Evolutionary conservation across 2,888 invertebrate species (phyloP), one percentile per base, ranked within the genome.

Genomic region (Cosmia pyralina): DNA sequence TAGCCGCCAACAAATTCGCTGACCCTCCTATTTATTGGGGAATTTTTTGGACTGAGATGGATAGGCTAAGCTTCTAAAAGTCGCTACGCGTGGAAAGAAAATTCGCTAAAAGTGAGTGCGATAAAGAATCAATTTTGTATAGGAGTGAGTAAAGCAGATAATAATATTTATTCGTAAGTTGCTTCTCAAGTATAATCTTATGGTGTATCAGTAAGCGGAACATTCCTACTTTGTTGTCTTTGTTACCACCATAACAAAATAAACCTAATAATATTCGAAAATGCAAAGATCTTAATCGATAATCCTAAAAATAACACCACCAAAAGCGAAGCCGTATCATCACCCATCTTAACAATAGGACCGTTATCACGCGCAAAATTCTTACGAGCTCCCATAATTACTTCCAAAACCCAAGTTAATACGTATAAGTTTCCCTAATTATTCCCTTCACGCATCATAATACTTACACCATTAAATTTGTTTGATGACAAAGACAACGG

Each of bases 11-110:
- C 83, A 81, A 87, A 83, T 87, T 82, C 72, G 76, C 79, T 82
- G 87, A 85, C 79, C 87, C 76, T 86, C 73, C 77, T 71, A 85
- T 86, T 82, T 84, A 82, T 80, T 77, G 73, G 73, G 44, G 66
- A 67, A 38, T 82, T 84, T 81, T 83, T 79, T 60, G 67, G 69
- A 66, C 77, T 65, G 58, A 76, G 79, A 82, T 78, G 81, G 78
- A 78, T 85, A 71, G 67, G 46, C 46, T 78, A 52, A 69, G 66
- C 81, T 65, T 55, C 72, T 63, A 58, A 71, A 66, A 71, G 38
- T 58, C 48, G 17, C 60, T 74, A 38, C 17, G 62, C 55, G 44
- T 79, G 70, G 38, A 59, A 67, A 69, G 55, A 15, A 62, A 69
- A 82, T 66, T 73, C 58, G 50, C 28, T 11, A 63, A 60, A 73